phyloP scores from a whole-genome alignment of 2,113 vertebrate species.

The Tichodroma muraria region DNA sequence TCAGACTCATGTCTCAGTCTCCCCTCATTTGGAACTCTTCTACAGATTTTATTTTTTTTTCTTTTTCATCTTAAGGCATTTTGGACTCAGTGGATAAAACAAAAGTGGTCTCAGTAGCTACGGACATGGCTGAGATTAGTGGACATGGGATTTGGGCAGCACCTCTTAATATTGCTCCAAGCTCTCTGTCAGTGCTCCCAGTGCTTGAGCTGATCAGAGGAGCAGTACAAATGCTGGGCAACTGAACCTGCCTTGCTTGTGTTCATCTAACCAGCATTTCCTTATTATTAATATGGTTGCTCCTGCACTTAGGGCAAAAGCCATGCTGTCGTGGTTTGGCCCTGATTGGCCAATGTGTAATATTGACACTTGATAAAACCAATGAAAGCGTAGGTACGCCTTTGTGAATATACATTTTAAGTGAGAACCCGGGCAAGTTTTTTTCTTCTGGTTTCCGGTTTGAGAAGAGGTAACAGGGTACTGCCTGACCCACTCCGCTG shows the following conservation, averaged over 20 bases:
- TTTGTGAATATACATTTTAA: too few species aligned
- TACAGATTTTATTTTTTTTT: neutral
- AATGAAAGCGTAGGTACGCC: too few species aligned
- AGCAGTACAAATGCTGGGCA: neutral
- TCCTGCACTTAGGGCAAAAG: neutral
- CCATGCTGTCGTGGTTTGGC: too few species aligned
- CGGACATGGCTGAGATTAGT: neutral
- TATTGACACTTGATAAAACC: too few species aligned
- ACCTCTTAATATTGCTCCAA: neutral
- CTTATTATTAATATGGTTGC: neutral
- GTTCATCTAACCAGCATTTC: neutral
- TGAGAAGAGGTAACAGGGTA: too few species aligned
- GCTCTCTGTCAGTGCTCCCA: neutral
- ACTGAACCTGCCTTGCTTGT: neutral
- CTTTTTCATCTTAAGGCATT: neutral
- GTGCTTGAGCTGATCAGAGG: neutral
- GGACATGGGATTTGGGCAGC: neutral
- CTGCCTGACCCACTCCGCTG: too few species aligned
- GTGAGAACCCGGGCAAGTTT: too few species aligned
- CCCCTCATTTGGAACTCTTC: neutral
- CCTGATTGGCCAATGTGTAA: too few species aligned
- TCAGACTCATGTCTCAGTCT: neutral
- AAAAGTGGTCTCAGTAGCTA: neutral
- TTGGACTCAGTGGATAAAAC: neutral
- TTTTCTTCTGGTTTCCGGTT: too few species aligned